Evolutionary conservation across 1,140 invertebrate genomes (phyloP).

Genomic region (Musca vetustissima): DNA sequence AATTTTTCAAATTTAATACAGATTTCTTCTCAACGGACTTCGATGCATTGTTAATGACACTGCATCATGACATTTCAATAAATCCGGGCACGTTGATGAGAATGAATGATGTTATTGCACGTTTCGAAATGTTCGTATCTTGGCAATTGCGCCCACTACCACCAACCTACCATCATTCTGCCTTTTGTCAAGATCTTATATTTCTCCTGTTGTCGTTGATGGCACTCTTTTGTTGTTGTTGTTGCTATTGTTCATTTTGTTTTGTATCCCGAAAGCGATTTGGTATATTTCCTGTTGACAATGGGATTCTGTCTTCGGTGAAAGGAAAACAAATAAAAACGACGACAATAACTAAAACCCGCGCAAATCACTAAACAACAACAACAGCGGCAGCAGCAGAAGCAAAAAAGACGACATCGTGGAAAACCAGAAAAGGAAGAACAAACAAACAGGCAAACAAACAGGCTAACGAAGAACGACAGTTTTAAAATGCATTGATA

Average conservation of each 20-base stretch:
- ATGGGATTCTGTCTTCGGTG: background rate
- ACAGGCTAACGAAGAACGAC: too few relatives aligned
- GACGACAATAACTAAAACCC: too few relatives aligned
- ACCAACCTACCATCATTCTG: too few relatives aligned
- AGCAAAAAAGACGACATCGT: background rate
- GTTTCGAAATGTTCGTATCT: conserved; percentile 2
- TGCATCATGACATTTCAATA: conserved; percentile 26
- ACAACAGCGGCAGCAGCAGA: too few relatives aligned
- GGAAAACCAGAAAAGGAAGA: background rate
- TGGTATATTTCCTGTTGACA: conserved; percentile 23
- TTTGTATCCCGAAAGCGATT: conserved; percentile 8
- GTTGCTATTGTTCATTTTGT: background rate
- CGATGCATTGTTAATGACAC: too few relatives aligned
- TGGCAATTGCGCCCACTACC: too few relatives aligned
- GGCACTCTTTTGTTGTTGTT: background rate
- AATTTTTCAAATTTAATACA: too few relatives aligned
- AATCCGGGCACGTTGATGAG: conserved; percentile 28
- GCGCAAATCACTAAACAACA: too few relatives aligned
- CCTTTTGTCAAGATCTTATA: too few relatives aligned
- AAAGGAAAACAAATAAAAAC: background rate
- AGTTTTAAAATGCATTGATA: background rate
- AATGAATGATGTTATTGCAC: conserved; percentile 26
- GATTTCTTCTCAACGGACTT: too few relatives aligned
- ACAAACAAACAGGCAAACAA: too few relatives aligned
- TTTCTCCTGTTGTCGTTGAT: background rate